Percentiles rank a stretch among this genome's conserved stretches.
These are phyloP conservation scores for Chrysomallon squamiferum DNA, from an alignment of 1,140 invertebrate species.

Conservation along the genomic window DNA sequence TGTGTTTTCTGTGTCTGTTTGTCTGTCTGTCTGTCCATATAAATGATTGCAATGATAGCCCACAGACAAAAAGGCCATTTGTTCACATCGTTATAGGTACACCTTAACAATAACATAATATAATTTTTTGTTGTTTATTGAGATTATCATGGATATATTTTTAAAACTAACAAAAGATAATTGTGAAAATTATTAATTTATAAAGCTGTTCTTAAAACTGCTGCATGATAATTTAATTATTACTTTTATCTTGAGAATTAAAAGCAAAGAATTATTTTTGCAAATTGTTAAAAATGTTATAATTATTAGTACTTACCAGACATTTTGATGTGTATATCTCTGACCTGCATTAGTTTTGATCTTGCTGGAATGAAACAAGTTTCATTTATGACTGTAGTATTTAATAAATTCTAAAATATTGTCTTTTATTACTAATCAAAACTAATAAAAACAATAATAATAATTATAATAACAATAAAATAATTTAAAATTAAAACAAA, in stretches of 20 bases:
- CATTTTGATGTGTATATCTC: constrained; percentile 31
- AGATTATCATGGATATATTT: not conserved
- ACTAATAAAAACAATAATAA: not conserved
- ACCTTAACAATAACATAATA: no score
- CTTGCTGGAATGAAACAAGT: constrained; percentile 25
- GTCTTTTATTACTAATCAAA: not conserved
- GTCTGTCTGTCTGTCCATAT: no score
- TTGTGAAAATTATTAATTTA: not conserved
- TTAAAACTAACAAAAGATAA: not conserved
- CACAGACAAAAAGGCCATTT: no score
- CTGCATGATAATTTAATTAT: not conserved
- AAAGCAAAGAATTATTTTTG: not conserved
- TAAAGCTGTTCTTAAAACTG: not conserved
- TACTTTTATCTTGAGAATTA: not conserved
- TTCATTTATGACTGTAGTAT: no score
- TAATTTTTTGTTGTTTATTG: no score
- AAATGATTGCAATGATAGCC: no score
- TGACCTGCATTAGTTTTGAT: constrained; percentile 22
- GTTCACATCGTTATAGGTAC: no score
- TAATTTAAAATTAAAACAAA: not conserved
- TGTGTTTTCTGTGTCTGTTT: no score
- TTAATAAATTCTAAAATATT: not conserved
- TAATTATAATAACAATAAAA: not conserved
- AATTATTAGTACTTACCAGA: constrained; percentile 17
- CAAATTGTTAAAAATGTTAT: not conserved